Evolutionary conservation across 2,888 invertebrate genomes (phyloP), one percentile per base, ranked within the genome.

Genomic region (Phortica magna): DNA sequence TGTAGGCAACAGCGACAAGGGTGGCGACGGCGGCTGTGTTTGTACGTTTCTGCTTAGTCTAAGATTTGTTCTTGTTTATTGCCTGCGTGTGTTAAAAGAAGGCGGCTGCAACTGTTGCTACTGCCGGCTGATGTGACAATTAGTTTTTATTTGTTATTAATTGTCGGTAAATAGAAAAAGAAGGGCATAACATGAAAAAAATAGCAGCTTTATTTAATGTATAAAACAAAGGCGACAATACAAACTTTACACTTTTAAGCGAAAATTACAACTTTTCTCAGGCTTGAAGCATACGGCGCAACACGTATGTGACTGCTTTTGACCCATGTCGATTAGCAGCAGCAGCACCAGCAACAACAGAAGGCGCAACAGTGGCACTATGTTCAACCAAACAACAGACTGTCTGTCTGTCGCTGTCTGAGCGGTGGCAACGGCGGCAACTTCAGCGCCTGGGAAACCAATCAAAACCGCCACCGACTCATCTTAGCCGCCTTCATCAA

Each of bases 21-120:
- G 31, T 31, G 31, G 31, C n/a, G 31, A 41, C 17, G 61, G 61
- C 73, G 61, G 73, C 59, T 73, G 73, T 61, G 22, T 61, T 73
- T 73, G 41, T 7, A 31, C 57, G 68, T 1, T 6, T 31, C 5
- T 31, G 2, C 31, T 31, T 0, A 31, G 31, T 17, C 39, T 39
- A 72, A 72, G 39, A 57, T 72, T 73, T 59, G 31, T 12, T 48
- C 19, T 17, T 19, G 19, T 17, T 17, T 59, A 7, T 4, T 19
- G 7, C 2, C 22, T 59, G 59, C n/a, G 65, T 61, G 12, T 61
- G 61, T 61, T 22, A 61, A 65, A 65, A 65, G 5, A 12, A 65
- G 41, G 41, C 65, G 65, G 65, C 65, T 65, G 65, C 41, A 65
- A 41, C 17, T 61, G 22, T 22, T 22, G 61, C 31, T 61, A 7